These are phyloP conservation scores for Garrulus glandarius DNA, from an alignment of 2,797 vertebrate genomes.

Conservation along the genomic window DNA sequence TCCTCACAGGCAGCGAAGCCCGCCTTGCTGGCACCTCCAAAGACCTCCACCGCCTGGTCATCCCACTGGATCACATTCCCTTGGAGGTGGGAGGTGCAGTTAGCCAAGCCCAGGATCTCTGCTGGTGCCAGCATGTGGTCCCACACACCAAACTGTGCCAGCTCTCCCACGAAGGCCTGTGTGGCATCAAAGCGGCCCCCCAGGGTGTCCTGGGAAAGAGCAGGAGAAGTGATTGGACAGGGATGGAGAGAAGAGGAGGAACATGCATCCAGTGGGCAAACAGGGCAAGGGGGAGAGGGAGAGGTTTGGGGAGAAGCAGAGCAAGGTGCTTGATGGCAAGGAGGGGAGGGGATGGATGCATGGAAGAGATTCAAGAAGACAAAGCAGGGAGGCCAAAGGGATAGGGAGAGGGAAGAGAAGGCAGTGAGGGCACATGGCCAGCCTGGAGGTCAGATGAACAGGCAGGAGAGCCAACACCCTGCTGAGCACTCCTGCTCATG, in stretches of 20 bases:
- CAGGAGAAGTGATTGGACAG: background rate
- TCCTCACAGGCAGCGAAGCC: conserved; percentile 84
- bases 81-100: conserved; percentile 83
- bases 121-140: conserved; percentile 86
- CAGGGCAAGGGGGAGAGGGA: background rate
- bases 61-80: conserved; percentile 94
- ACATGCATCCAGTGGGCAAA: background rate
- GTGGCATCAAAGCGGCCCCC: conserved; percentile 95
- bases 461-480: background rate
- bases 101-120: conserved; percentile 87
- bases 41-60: conserved; percentile 89
- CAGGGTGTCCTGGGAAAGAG: conserved; percentile 82
- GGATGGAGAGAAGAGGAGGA: background rate
- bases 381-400: background rate
- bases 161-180: conserved; percentile 93
- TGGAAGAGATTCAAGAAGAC: background rate
- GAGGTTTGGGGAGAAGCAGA: background rate
- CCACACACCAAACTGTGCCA: conserved; percentile 94
- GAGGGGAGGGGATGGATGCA: background rate
- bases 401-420: background rate
- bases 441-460: background rate
- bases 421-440: fast-evolving
- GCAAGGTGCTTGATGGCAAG: background rate
- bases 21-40: conserved; percentile 87
- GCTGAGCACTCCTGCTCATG: fast-evolving